Evolutionary conservation across 2,888 invertebrate species (phyloP), one percentile per base, ranked within the genome.

Genomic region (Nasonovia ribisnigri): DNA sequence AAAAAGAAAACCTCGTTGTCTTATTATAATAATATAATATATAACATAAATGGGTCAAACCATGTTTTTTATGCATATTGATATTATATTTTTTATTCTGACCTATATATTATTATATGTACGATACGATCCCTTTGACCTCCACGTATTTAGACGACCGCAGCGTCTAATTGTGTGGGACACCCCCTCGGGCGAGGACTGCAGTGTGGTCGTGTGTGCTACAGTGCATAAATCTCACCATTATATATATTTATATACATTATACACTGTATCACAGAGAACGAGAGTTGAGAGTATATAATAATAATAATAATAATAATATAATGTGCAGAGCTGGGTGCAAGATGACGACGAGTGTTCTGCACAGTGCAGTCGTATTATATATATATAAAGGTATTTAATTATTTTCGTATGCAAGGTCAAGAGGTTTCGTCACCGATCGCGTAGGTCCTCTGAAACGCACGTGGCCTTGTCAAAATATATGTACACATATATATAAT

Each of bases 391-490:
- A 8, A 54, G 88, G 88, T 89, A 60, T 93, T 93, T 90, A 86
- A 93, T 90, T 90, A 90, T 84, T 84, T 77, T 90, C 93, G 93
- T 90, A 54, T 90, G 93, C 57, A 24, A 84, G 93, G 90, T 92
- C 92, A 84, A 93, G 93, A 86, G 90, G 90, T 93, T 29, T 42
- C 46, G n/a, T 88, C 92, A 24, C 46, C 90, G 86, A 86, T 29
- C 86, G 93, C 51, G 90, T 86, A 60, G 90, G 84, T 89, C 93
- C 90, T 48, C 86, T n/a, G 60, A 90, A 90, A 93, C 93, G 90
- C 93, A 93, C 90, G 93, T 93, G 93, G 93, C 93, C 90, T 87
- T 86, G 93, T 84, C 16, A 88, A 67, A 67, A 51, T 36, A 67
- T 67, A n/a, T 36, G 26, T 57, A 57, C 54, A 10, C n/a, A 46